A percentile compares a stretch with the other conserved stretches of the same genome.
phyloP scores from a whole-genome alignment of 2,888 invertebrate genomes.

The Watsonalla cultraria region DNA sequence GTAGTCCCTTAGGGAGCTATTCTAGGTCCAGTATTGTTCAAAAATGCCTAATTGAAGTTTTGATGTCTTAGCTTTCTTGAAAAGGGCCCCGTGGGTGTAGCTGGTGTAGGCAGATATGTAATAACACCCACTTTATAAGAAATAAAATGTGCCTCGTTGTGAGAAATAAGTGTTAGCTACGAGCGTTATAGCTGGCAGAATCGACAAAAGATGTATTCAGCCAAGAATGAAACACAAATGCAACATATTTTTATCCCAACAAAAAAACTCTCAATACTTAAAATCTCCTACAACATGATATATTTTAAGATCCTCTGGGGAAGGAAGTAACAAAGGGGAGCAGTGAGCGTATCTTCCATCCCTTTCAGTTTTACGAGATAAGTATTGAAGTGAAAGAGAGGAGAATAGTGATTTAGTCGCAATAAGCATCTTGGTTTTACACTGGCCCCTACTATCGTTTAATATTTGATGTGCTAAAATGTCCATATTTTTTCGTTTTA shows the following conservation, averaged over 20 bases:
- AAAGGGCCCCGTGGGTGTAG: no score
- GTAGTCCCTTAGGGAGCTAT: not conserved
- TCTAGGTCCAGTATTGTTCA: not conserved
- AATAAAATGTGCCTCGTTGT: no score
- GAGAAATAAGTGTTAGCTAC: no score
- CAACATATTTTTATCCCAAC: not conserved
- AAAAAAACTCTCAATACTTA: constrained; percentile 8
- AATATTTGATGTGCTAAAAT: not conserved
- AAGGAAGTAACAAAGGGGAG: constrained; percentile 16
- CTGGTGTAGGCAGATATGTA: no score
- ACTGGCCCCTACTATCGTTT: constrained; percentile 14
- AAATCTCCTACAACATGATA: constrained; percentile 16
- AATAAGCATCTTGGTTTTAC: constrained; percentile 14
- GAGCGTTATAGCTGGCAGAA: no score
- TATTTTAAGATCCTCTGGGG: constrained; percentile 25
- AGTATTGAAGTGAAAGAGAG: constrained; percentile 14
- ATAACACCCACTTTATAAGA: no score
- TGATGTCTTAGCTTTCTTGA: not conserved
- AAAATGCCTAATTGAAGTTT: not conserved
- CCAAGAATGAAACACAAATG: not conserved
- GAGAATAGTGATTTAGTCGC: constrained; percentile 14
- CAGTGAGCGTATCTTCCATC: constrained; percentile 12
- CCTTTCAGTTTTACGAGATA: constrained; percentile 13
- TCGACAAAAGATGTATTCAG: no score
- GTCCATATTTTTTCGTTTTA: no score